A percentile compares a stretch with the other conserved stretches of the same genome.
Conservation (phyloP, 2,888 invertebrate genomes). For the Apoderus coryli region DNA sequence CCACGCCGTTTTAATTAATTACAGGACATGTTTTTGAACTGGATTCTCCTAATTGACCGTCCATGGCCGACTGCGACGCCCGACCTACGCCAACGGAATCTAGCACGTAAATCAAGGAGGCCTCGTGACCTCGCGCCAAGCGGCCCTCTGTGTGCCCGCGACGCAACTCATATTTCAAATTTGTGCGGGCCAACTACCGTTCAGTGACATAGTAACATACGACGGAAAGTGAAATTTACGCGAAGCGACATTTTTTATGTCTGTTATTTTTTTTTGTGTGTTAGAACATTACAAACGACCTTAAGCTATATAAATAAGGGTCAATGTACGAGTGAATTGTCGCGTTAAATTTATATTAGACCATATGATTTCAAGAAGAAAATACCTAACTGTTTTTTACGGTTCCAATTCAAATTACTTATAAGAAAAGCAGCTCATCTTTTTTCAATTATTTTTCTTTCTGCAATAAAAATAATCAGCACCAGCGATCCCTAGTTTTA, state of each 20-base stretch:
- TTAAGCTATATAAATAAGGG: no score
- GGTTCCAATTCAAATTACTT: no score
- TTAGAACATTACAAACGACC: no score
- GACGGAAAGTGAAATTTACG: slow-evolving; percentile 20
- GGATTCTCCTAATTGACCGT: slow-evolving; percentile 23
- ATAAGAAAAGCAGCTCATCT: no score
- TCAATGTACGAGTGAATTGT: no score
- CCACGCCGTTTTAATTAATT: slow-evolving; percentile 24
- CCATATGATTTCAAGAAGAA: no score
- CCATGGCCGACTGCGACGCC: slow-evolving; percentile 10
- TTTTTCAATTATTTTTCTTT: no score
- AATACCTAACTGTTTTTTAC: no score
- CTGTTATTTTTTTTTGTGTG: no score
- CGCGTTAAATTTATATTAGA: no score
- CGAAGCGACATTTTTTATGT: slow-evolving; percentile 16
- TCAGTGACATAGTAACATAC: slow-evolving; percentile 17
- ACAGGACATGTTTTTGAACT: slow-evolving; percentile 26
- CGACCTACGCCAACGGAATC: slow-evolving; percentile 20
- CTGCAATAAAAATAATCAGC: no score
- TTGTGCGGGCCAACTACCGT: slow-evolving; percentile 21
- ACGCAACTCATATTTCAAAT: slow-evolving; percentile 23
- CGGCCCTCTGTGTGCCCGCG: slow-evolving; percentile 19
- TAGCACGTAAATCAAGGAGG: slow-evolving; percentile 22
- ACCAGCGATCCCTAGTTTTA: no score
- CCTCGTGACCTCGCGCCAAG: slow-evolving; percentile 18